Evolutionary conservation across 2,797 vertebrate species (phyloP).

Genomic region (Coranthus polyacanthus): DNA sequence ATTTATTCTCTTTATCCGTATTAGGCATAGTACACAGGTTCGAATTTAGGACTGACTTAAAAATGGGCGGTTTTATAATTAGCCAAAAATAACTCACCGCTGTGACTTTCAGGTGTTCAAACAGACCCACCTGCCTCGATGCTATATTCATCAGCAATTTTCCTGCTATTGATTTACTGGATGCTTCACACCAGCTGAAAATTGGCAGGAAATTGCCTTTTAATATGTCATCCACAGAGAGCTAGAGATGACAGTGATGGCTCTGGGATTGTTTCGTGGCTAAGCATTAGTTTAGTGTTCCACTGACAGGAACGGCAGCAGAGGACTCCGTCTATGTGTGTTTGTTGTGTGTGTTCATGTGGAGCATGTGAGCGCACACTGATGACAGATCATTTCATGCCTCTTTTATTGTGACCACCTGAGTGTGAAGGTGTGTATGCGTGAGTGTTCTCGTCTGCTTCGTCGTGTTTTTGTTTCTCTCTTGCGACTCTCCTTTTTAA

Average conservation of each 20-base stretch:
- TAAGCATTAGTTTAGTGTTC: conserved; percentile 63
- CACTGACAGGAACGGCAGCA: conserved; percentile 48
- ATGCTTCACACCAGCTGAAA: conserved; percentile 49
- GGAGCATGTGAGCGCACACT: conserved; percentile 81
- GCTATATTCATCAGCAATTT: conserved; percentile 61
- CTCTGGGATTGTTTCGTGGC: conserved; percentile 63
- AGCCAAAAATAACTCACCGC: not conserved
- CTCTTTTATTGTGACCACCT: conserved; percentile 75
- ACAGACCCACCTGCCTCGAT: conserved; percentile 12
- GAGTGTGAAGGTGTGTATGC: conserved; percentile 43
- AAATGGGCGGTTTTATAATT: not conserved
- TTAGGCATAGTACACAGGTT: too few species aligned
- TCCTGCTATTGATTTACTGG: conserved; percentile 72
- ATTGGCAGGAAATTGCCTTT: conserved; percentile 83
- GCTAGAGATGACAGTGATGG: conserved; percentile 39
- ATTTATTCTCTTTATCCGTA: too few species aligned
- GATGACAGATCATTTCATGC: conserved; percentile 86
- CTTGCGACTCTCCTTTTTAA: conserved; percentile 80
- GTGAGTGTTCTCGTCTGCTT: conserved; percentile 49
- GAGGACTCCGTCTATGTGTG: conserved; percentile 18
- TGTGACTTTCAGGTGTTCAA: conserved; percentile 24
- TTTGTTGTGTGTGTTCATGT: conserved; percentile 28
- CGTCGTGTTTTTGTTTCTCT: conserved; percentile 66
- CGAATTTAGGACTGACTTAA: too few species aligned
- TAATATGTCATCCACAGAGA: conserved; percentile 66